phyloP scores from a whole-genome alignment of 2,797 vertebrate genomes.

The Leucoraja ocellata region DNA sequence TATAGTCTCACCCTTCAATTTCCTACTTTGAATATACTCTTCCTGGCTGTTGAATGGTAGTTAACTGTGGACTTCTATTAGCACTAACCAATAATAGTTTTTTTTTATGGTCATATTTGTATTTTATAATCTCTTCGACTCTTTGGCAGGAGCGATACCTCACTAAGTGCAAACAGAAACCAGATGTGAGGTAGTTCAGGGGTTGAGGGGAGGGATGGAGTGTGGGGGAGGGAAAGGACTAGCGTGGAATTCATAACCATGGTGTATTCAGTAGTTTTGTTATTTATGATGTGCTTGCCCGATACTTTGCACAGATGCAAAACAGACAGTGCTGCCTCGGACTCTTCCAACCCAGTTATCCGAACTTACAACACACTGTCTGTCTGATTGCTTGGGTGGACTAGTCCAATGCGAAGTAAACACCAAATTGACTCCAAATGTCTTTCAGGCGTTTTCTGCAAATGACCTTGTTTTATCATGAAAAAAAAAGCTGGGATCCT shows the following conservation, averaged over 20 bases:
- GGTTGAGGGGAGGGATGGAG: background rate
- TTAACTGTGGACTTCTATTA: slow-evolving; percentile 9
- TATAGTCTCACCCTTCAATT: background rate
- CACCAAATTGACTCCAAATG: background rate
- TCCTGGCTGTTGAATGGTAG: background rate
- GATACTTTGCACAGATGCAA: background rate
- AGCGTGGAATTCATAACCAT: background rate
- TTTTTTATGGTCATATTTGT: background rate
- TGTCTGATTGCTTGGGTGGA: background rate
- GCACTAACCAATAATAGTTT: background rate
- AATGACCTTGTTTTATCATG: background rate
- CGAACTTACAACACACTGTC: background rate
- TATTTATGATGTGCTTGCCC: background rate
- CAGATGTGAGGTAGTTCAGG: background rate
- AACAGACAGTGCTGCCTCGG: background rate
- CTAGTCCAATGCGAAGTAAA: background rate
- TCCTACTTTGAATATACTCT: background rate
- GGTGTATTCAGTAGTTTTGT: background rate
- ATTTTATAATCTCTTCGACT: slow-evolving; percentile 1
- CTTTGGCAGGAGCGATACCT: background rate
- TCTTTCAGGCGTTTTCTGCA: background rate
- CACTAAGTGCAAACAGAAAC: background rate
- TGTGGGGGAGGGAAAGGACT: background rate
- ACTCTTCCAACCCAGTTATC: background rate
- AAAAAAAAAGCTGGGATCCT: background rate